A percentile compares a stretch with the other conserved stretches of the same genome.
These are phyloP conservation scores for Oxycera nigricornis DNA, from an alignment of 2,888 invertebrate species.

Conservation along the genomic window DNA sequence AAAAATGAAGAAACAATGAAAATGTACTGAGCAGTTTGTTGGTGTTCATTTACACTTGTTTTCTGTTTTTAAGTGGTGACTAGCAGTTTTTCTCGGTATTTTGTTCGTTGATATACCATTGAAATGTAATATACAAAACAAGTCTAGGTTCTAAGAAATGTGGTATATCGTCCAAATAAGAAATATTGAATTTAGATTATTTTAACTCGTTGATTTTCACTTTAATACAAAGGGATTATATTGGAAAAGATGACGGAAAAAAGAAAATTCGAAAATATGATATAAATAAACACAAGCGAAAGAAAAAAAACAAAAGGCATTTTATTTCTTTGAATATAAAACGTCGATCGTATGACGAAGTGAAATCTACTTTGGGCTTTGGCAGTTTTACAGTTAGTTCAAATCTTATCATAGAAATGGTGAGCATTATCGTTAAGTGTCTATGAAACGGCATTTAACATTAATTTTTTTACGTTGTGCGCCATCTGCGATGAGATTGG, in stretches of 20 bases:
- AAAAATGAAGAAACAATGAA: neutral
- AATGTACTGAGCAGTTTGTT: neutral
- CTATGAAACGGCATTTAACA: too few relatives aligned
- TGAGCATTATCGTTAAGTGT: too few relatives aligned
- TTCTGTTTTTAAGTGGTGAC: neutral
- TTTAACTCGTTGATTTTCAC: slow-evolving; percentile 22
- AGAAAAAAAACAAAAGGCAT: neutral
- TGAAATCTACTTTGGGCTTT: too few relatives aligned
- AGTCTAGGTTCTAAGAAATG: slow-evolving; percentile 29
- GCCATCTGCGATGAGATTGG: too few relatives aligned
- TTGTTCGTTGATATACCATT: slow-evolving; percentile 24
- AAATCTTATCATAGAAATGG: too few relatives aligned
- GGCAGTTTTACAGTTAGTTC: too few relatives aligned
- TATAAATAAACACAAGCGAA: slow-evolving; percentile 34
- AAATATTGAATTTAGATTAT: slow-evolving; percentile 29
- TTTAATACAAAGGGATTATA: slow-evolving; percentile 15
- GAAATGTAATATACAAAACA: slow-evolving; percentile 31
- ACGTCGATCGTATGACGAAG: too few relatives aligned
- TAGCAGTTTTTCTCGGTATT: neutral
- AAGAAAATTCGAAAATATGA: slow-evolving; percentile 13
- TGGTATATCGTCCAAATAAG: slow-evolving; percentile 25
- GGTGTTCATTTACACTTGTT: neutral
- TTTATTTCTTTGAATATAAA: neutral
- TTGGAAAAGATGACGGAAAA: slow-evolving; percentile 13
- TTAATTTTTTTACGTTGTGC: too few relatives aligned